Conservation (phyloP, 2,888 invertebrate species). For the Plebejus anna region DNA sequence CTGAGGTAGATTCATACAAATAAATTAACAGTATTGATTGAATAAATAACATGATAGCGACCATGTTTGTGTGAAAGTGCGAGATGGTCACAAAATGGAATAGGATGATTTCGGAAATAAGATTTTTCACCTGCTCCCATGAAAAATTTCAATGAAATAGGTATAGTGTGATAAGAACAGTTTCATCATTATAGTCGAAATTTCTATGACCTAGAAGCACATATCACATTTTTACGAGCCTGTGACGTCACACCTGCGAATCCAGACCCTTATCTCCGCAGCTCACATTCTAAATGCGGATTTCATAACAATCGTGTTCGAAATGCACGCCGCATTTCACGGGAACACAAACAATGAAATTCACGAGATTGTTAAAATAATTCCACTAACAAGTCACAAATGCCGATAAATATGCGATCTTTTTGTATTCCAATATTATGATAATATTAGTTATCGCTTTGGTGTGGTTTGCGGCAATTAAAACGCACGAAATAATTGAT, state of each 20-base stretch:
- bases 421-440: background rate
- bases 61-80: no score
- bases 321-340: conserved; percentile 17
- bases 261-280: background rate
- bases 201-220: no score
- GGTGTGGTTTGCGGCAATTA: background rate
- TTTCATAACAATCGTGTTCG: background rate
- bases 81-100: no score
- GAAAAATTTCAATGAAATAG: no score
- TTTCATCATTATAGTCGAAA: no score
- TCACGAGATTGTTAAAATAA: conserved; percentile 6
- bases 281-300: conserved; percentile 1
- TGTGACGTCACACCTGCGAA: background rate
- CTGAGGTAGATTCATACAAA: background rate
- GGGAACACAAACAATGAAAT: background rate
- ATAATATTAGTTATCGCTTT: conserved; percentile 3
- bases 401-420: background rate
- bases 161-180: no score
- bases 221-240: background rate
- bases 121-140: no score
- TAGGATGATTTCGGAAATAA: no score
- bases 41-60: no score
- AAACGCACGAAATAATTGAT: background rate
- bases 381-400: conserved; percentile 5
- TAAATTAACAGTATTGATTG: no score